Base-by-base conservation (phyloP, 1,140 invertebrate species). In the Drosophila prosaltans region DNA sequence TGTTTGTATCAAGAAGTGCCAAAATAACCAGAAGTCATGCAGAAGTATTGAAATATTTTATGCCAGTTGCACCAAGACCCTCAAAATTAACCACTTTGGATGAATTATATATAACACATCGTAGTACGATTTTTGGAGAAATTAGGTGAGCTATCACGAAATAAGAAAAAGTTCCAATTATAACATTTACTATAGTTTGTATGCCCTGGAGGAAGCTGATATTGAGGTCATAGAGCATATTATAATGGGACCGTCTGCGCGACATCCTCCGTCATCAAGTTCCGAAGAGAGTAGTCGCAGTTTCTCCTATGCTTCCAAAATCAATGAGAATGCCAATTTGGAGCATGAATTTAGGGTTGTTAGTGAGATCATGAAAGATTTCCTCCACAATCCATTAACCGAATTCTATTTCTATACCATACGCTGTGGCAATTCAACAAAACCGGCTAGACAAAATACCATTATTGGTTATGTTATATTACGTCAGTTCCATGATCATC, bases 321-420 rank as follows among this genome's bases (percentile, higher is more conserved):
- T 75, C 2, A 72, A 89, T 28, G 40, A 61, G 2, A 16, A 16
- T n/a, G 54, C 11, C 0, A 21, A 79, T 1, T 2, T 59, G 1
- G 80, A 81, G 6, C 45, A 75, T 2, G 84, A 89, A 60, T 0
- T 68, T 6, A 2, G 1, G 0, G 41, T 72, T 0, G 36, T 89
- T 2, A 51, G 71, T 1, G 16, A 60, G 2, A 82, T 90, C n/a
- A 68, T 91, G 30, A 41, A 57, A 5, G 78, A 90, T 58, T 83
- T 91, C 6, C 62, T 91, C 9, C 30, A 65, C 2, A 80, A 88
- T 36, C 55, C 66, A 5, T 36, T 39, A 7, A 88, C 61, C 11
- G 74, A 90, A 16, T 91, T 77, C 21, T 16, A 69, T 28, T 65
- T 82, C 0, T 79, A 80, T 16, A 91, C 90, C 41, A 91, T 91